A percentile compares a stretch with the other conserved stretches of the same genome.
phyloP scores from a whole-genome alignment of 2,888 invertebrate species.

The Anthoptus insignis region DNA sequence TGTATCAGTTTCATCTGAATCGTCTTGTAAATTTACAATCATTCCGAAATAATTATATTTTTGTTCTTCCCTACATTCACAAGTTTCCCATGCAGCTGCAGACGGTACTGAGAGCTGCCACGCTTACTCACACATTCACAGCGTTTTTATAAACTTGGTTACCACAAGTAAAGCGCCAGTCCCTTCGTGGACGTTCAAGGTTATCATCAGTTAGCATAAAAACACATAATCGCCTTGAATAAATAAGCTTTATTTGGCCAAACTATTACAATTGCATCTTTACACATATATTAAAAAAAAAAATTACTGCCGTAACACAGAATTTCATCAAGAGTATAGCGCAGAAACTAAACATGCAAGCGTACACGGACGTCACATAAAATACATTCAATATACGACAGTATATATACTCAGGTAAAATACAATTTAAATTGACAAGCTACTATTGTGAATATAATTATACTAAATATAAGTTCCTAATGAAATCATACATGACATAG shows the following conservation, averaged over 20 bases:
- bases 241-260: conserved; percentile 87
- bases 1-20: too few relatives aligned
- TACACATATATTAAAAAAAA: conserved; percentile 65
- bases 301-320: conserved; percentile 58
- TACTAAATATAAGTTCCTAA: conserved; percentile 30
- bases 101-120: too few relatives aligned
- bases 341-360: conserved; percentile 31
- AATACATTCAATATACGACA: conserved; percentile 23
- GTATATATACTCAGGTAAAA: conserved; percentile 30
- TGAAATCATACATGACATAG: conserved; percentile 23
- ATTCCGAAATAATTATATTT: too few relatives aligned
- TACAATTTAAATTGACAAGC: conserved; percentile 41
- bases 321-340: conserved; percentile 61
- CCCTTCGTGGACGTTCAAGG: too few relatives aligned
- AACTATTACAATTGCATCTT: conserved; percentile 82
- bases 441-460: conserved; percentile 33
- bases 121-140: too few relatives aligned
- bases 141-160: too few relatives aligned
- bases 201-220: too few relatives aligned
- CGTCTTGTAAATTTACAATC: too few relatives aligned
- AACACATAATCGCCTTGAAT: conserved; percentile 65
- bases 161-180: too few relatives aligned
- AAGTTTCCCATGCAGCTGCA: too few relatives aligned
- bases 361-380: conserved; percentile 16
- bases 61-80: too few relatives aligned